Conservation (phyloP, 1,140 invertebrate species). For the Aphaenogaster floridana region DNA sequence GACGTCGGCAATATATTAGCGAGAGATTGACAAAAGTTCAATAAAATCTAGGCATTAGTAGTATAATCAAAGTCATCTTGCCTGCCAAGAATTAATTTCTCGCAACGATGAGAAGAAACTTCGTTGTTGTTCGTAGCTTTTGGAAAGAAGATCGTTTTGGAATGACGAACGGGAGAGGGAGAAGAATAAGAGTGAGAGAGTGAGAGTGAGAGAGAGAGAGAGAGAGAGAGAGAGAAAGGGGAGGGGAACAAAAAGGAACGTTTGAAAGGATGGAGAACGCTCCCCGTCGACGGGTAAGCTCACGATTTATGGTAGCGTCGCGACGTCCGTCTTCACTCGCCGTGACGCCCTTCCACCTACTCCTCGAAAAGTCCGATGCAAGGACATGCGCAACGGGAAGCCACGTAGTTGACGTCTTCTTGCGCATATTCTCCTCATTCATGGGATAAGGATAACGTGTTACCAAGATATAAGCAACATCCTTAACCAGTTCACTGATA, state of each 20-base stretch:
- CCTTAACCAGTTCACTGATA: neutral
- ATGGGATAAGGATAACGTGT: constrained; percentile 40
- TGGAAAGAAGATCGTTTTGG: constrained; percentile 52
- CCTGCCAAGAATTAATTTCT: constrained; percentile 82
- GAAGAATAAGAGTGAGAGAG: constrained; percentile 46
- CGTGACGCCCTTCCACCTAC: constrained; percentile 85
- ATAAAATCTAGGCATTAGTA: constrained; percentile 75
- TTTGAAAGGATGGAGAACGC: constrained; percentile 77
- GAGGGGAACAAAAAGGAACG: constrained; percentile 10
- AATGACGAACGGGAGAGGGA: constrained; percentile 70
- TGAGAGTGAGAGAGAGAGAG: constrained; percentile 62
- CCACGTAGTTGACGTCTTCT: constrained; percentile 58
- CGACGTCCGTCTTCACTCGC: constrained; percentile 87
- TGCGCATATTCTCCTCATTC: constrained; percentile 65
- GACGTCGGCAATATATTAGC: neutral
- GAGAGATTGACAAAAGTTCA: constrained; percentile 62
- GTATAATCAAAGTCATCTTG: constrained; percentile 84
- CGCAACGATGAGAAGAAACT: constrained; percentile 78
- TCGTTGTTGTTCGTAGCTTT: constrained; percentile 57
- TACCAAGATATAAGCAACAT: constrained; percentile 25
- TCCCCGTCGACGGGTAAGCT: constrained; percentile 84
- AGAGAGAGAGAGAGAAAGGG: constrained; percentile 49
- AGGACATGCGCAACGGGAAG: constrained; percentile 67
- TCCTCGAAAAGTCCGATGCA: constrained; percentile 82
- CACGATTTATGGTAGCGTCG: constrained; percentile 86